Evolutionary conservation across 2,113 vertebrate species (phyloP), one percentile per base, ranked within the genome.

Genomic region (Harpagus bidentatus): DNA sequence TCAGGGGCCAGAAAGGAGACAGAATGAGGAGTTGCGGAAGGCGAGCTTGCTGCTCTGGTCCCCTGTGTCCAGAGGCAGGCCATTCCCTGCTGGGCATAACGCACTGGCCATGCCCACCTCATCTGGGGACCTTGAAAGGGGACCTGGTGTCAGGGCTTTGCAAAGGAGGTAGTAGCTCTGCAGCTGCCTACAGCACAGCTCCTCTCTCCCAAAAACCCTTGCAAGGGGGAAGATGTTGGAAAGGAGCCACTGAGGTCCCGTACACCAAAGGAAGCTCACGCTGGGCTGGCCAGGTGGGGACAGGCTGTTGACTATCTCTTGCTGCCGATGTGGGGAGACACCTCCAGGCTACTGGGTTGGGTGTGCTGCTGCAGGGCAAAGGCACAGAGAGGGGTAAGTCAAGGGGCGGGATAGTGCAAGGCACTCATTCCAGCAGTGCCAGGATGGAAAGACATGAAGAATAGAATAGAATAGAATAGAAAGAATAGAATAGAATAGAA

Each of bases 31-130:
- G 73, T 38, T 52, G 47, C 10, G 14, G 43, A 34, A 73, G 10
- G 63, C 0, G 2, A 45, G 17, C 25, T 66, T n/a, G 12, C 29
- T 1, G 5, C 13, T 52, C 23, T 21, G n/a, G 20, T 25, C 15
- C 58, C 20, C 52, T 6, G 13, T 26, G 7, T 36, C 53, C 5
- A 0, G 38, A 79, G 18, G 12, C 20, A 29, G 4, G 32, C 11
- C n/a, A 7, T 19, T 78, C 36, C 50, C 36, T 28, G 9, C 32
- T 29, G n/a, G 36, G 21, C 4, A 40, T 52, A 61, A 56, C 0
- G 0, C 25, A 13, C 13, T 12, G 62, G 13, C 15, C 3, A 1
- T n/a, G 50, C 16, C 36, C 4, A 1, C 28, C 32, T 71, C 9
- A 5, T 31, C 0, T 42, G 32, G 32, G 42, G 47, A 16, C 31